Evolutionary conservation across 1,140 invertebrate genomes (phyloP).

Genomic region (Oscheius sp.): DNA sequence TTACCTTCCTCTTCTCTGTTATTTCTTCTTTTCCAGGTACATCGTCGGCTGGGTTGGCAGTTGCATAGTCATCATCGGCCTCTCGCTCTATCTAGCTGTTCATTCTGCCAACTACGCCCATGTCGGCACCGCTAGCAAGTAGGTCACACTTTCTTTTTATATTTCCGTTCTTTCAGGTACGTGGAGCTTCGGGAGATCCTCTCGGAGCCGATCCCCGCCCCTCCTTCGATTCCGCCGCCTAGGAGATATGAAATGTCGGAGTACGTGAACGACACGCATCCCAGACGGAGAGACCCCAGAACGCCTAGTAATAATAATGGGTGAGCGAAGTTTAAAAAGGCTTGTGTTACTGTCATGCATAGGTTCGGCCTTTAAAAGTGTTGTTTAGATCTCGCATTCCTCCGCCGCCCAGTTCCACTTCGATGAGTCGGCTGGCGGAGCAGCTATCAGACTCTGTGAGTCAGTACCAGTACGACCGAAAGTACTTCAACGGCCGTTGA

Average conservation of each 20-base stretch:
- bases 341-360: too few species aligned
- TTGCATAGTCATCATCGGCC: conserved; percentile 13
- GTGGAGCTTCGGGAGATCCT: conserved; percentile 12
- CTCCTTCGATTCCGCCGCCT: background rate
- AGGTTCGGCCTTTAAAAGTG: too few species aligned
- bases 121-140: conserved; percentile 27
- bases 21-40: conserved; percentile 19
- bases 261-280: conserved; percentile 4
- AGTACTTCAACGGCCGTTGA: background rate
- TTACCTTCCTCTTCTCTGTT: background rate
- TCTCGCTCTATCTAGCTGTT: conserved; percentile 15
- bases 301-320: too few species aligned
- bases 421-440: conserved; percentile 20
- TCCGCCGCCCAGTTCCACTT: background rate
- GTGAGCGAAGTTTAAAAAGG: background rate
- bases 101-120: conserved; percentile 32
- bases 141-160: background rate
- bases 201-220: conserved; percentile 1
- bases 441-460: conserved; percentile 25
- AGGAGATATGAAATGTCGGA: background rate
- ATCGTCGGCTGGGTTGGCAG: conserved; percentile 31
- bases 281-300: conserved; percentile 7
- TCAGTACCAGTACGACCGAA: conserved; percentile 17
- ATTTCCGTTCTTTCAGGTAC: conserved; percentile 18
- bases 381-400: background rate